Evolutionary conservation across 1,140 invertebrate species (phyloP).

Genomic region (Lucilia sericata): DNA sequence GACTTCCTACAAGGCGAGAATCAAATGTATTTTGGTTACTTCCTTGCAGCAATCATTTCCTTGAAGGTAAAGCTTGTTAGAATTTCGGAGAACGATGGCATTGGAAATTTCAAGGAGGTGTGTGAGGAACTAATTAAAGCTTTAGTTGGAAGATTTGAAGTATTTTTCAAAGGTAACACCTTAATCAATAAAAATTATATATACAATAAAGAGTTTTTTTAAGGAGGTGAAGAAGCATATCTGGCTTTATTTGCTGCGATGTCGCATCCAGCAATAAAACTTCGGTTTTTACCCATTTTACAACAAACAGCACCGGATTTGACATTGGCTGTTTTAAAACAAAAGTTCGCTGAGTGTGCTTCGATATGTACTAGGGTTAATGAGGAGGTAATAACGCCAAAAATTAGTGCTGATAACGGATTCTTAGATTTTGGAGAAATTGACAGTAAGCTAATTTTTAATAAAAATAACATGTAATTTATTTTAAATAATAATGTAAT

Average conservation of each 20-base stretch:
- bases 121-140: background rate
- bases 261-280: background rate
- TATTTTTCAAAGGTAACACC: background rate
- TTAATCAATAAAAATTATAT: background rate
- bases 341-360: background rate
- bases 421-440: too few relatives aligned
- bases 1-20: background rate
- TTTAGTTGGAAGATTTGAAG: background rate
- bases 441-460: too few relatives aligned
- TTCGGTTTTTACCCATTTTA: background rate
- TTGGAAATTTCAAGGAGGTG: background rate
- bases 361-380: too few relatives aligned
- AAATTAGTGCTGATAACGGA: too few relatives aligned
- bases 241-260: background rate
- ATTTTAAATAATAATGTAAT: too few relatives aligned
- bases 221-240: background rate
- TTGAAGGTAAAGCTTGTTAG: background rate
- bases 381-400: too few relatives aligned
- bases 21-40: background rate
- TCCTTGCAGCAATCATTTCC: background rate
- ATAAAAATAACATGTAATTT: too few relatives aligned
- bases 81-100: background rate
- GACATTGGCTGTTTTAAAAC: background rate
- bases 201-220: background rate
- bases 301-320: background rate